Conservation (phyloP, 1,140 invertebrate genomes). For the Drosophila orosa region DNA sequence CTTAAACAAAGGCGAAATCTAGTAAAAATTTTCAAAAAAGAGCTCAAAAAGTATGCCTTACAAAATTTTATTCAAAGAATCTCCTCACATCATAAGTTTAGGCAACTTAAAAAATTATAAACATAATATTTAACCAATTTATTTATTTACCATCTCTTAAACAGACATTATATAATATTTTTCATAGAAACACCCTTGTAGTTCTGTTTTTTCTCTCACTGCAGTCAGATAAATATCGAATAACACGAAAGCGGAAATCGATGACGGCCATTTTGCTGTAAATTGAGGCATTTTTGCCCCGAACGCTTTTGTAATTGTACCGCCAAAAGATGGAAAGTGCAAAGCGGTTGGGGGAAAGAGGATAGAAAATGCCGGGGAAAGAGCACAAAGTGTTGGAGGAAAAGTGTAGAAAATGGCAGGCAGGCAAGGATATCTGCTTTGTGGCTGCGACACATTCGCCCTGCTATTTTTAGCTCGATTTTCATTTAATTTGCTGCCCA, state of each 20-base stretch:
- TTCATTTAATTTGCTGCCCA: slow-evolving; percentile 82
- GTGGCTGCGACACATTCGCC: slow-evolving; percentile 62
- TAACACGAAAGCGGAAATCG: slow-evolving; percentile 75
- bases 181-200: no score
- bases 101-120: no score
- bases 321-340: slow-evolving; percentile 30
- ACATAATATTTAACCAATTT: no score
- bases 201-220: slow-evolving; percentile 12
- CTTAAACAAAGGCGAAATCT: no score
- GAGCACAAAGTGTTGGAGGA: slow-evolving; percentile 4
- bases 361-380: background rate
- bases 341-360: background rate
- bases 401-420: slow-evolving; percentile 12
- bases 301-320: slow-evolving; percentile 74
- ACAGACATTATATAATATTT: no score
- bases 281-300: slow-evolving; percentile 74
- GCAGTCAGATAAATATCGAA: slow-evolving; percentile 53
- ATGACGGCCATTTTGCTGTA: slow-evolving; percentile 80
- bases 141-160: no score
- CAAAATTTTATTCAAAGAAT: no score
- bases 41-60: no score
- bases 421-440: slow-evolving; percentile 31
- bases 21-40: no score
- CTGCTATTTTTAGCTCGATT: slow-evolving; percentile 76
- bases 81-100: no score